phyloP scores from a whole-genome alignment of 2,888 invertebrate species.

The Neocrepidodera transversa region DNA sequence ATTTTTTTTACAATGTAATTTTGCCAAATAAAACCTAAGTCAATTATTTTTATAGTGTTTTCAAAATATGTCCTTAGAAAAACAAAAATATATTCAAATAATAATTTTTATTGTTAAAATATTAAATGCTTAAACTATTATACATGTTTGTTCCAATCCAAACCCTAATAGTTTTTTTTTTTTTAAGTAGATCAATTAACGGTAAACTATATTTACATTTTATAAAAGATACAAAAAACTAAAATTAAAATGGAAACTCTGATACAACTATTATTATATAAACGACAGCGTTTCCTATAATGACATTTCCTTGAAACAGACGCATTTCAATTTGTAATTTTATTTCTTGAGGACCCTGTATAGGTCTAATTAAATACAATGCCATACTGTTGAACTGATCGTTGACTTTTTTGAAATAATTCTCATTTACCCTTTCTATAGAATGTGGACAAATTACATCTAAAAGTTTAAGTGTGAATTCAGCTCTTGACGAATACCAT shows the following conservation, averaged over 20 bases:
- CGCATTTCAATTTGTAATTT: constrained; percentile 89
- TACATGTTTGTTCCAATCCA: background rate
- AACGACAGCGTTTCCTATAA: constrained; percentile 84
- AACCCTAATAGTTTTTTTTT: background rate
- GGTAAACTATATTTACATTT: background rate
- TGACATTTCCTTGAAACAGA: constrained; percentile 73
- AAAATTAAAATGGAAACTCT: constrained; percentile 76
- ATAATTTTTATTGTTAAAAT: background rate
- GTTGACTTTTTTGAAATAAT: constrained; percentile 58
- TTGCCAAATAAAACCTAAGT: constrained; percentile 55
- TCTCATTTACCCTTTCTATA: constrained; percentile 55
- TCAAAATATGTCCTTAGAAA: too few relatives aligned
- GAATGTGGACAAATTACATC: constrained; percentile 72
- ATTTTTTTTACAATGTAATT: constrained; percentile 48
- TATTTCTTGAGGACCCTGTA: constrained; percentile 90
- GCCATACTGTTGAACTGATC: constrained; percentile 72
- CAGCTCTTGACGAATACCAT: constrained; percentile 73
- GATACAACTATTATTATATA: constrained; percentile 87
- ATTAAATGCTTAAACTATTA: background rate
- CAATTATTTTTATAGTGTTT: constrained; percentile 44
- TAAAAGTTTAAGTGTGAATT: constrained; percentile 76
- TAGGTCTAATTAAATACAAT: constrained; percentile 74
- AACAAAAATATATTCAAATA: too few relatives aligned
- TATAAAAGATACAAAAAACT: background rate
- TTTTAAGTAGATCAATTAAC: background rate